Base-by-base conservation (phyloP, 2,113 vertebrate genomes). In the Lepus americanus region DNA sequence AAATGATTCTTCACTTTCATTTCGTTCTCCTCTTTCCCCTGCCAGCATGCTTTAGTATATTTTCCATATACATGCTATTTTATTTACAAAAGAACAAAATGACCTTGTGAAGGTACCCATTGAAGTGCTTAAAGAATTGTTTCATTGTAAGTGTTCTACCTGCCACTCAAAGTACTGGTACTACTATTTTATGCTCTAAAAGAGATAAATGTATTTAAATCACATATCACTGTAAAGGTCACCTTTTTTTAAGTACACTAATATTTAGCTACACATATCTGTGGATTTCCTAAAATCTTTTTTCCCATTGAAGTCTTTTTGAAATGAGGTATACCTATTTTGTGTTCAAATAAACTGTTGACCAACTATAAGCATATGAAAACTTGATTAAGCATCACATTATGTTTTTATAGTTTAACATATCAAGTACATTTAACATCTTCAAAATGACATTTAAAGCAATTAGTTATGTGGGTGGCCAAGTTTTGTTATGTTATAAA, bases 391-490 rank as follows among this genome's bases (percentile, higher is more conserved):
- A 93, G 64, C 1, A 91, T 39, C 72, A 31, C 61, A 49, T 76
- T 92, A 33, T 33, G 33, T 96, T 17, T 17, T 76, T 73, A 5
- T 36, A 92, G 67, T 13, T 93, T 79, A 82, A 96, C 78, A 63
- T 89, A 92, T 22, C 63, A 87, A 61, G 33, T 81, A 82, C 29
- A 83, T 64, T 94, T 87, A 84, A 86, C 33, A 66, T 88, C 59
- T 94, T 90, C 85, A 87, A 94, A 93, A 69, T 91, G 76, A 78
- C 69, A 72, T 92, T 92, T 94, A 1, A 31, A 92, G 80, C 90
- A 49, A 63, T 36, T 39, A 59, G 36, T 70, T 80, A 55, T 61
- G 59, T 94, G 39, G 77, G 80, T 87, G 70, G 22, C 67, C 63
- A 33, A 53, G 22, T 93, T 94, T 89, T 81, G 27, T 91, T 93